Conservation (phyloP, 2,113 vertebrate species). For the Neodon shergylaensis region DNA sequence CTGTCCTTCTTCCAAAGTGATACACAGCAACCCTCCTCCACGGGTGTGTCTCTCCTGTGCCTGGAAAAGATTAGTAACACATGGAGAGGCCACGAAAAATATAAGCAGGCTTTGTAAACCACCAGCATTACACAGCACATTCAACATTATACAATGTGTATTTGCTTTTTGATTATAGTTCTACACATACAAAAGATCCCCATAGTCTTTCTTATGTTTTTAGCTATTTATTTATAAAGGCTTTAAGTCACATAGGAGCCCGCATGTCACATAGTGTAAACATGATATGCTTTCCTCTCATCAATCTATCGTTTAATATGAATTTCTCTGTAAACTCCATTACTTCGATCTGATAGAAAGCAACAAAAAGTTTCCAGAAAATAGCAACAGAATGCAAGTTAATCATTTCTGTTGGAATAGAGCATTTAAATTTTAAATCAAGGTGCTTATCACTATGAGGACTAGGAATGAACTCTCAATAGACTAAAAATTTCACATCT, state of each 20-base stretch:
- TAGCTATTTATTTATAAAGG: neutral
- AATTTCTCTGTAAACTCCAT: neutral
- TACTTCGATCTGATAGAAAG: neutral
- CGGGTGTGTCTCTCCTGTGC: rapidly evolving
- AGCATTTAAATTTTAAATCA: neutral
- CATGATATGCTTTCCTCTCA: neutral
- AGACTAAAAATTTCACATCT: neutral
- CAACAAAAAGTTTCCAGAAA: neutral
- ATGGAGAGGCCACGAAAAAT: neutral
- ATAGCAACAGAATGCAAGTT: neutral
- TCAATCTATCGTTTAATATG: neutral
- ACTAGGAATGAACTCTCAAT: neutral
- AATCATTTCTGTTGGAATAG: neutral
- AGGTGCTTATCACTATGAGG: neutral
- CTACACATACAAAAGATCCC: neutral
- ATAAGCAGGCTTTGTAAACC: neutral
- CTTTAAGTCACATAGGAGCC: neutral
- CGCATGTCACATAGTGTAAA: neutral
- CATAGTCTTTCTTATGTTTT: neutral
- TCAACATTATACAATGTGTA: neutral
- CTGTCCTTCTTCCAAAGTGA: neutral
- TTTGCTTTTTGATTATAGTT: neutral
- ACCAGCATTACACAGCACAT: neutral
- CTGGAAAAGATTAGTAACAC: neutral
- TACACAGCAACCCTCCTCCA: rapidly evolving